Evolutionary conservation across 2,797 vertebrate species (phyloP).

Genomic region (Cygnus olor): DNA sequence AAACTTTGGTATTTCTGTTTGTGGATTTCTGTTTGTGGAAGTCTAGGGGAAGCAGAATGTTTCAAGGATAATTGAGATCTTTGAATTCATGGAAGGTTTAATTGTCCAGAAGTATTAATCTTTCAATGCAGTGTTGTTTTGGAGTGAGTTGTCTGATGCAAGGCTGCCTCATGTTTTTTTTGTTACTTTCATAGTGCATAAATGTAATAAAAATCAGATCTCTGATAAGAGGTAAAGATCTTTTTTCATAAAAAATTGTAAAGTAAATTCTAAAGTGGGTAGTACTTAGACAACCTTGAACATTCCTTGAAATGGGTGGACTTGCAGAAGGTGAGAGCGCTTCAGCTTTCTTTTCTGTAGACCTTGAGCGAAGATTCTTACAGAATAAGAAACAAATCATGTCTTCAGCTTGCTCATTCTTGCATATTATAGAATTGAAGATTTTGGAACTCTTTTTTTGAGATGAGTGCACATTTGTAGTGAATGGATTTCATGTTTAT

Average conservation of each 20-base stretch:
- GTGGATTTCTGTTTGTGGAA: neutral
- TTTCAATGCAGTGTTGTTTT: neutral
- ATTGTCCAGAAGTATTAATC: neutral
- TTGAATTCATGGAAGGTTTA: neutral
- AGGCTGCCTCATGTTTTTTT: neutral
- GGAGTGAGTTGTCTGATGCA: neutral
- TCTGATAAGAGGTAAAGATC: neutral
- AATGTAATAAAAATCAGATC: neutral
- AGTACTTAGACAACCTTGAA: neutral
- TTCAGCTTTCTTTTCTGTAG: neutral
- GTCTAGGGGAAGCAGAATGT: neutral
- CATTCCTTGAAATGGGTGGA: neutral
- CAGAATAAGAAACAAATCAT: neutral
- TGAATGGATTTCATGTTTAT: neutral
- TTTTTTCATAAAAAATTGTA: neutral
- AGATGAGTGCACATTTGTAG: neutral
- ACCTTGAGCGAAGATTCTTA: neutral
- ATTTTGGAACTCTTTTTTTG: neutral
- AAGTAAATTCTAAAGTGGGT: neutral
- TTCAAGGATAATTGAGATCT: neutral
- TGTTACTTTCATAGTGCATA: neutral
- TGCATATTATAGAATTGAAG: neutral
- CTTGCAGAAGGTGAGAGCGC: neutral
- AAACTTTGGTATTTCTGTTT: neutral
- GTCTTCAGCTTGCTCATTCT: neutral